Conservation (phyloP, 2,888 invertebrate species). For the Psococerastis gibbosa region DNA sequence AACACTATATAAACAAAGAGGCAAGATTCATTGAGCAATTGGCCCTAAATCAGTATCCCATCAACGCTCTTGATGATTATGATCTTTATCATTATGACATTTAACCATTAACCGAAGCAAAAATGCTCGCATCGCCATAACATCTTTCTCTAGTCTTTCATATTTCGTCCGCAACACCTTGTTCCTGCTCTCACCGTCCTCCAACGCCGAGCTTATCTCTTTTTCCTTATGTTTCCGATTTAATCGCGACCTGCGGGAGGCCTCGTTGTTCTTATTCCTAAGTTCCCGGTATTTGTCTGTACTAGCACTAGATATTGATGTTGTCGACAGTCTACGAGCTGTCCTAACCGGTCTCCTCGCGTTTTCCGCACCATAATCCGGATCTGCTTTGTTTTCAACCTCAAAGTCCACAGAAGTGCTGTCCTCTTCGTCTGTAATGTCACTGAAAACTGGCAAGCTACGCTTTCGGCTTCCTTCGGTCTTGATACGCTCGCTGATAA, state of each 20-base stretch:
- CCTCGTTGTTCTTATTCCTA: conserved; percentile 59
- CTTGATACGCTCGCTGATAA: conserved; percentile 2
- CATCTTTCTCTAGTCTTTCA: conserved; percentile 45
- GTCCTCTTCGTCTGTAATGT: not conserved
- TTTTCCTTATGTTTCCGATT: conserved; percentile 42
- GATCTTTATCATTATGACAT: too few relatives aligned
- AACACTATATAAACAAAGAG: too few relatives aligned
- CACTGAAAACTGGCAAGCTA: conserved; percentile 1
- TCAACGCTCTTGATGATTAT: too few relatives aligned
- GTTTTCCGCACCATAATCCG: conserved; percentile 1
- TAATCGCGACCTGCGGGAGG: conserved; percentile 51
- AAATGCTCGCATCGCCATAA: conserved; percentile 41
- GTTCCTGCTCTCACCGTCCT: conserved; percentile 40
- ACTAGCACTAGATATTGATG: conserved; percentile 7
- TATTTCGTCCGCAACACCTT: conserved; percentile 42
- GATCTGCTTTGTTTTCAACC: not conserved
- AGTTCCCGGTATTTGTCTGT: conserved; percentile 40
- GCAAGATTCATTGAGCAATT: too few relatives aligned
- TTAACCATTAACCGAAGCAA: conserved; percentile 43
- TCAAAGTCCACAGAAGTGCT: conserved; percentile 9
- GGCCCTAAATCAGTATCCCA: not conserved
- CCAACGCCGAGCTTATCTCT: conserved; percentile 33
- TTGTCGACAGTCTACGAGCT: not conserved
- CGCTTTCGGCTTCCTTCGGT: not conserved
- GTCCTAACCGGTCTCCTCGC: not conserved